Conservation (phyloP, 2,888 invertebrate species). For the Caenorhabditis sinica region DNA sequence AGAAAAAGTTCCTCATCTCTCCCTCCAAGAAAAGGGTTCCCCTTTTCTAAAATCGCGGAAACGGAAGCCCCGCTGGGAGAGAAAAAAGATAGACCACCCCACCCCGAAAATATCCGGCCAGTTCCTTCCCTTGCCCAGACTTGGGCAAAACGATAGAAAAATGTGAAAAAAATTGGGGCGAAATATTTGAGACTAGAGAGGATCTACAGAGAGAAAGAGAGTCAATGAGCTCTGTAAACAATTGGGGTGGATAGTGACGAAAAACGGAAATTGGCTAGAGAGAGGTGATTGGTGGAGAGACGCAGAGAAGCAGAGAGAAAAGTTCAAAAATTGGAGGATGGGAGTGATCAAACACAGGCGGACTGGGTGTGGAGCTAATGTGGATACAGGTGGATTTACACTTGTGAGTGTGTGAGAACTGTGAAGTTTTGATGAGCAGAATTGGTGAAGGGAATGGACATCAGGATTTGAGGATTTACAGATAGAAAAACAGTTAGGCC, state of each 20-base stretch:
- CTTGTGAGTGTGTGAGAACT: neutral
- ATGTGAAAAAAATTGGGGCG: neutral
- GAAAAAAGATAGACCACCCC: neutral
- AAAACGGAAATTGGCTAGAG: neutral
- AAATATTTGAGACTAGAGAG: neutral
- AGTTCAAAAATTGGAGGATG: neutral
- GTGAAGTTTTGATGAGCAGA: neutral
- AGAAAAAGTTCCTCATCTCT: too few relatives aligned
- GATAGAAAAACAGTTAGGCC: too few relatives aligned
- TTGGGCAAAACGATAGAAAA: neutral
- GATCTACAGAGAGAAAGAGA: neutral
- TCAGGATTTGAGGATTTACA: too few relatives aligned
- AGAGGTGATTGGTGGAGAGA: slow-evolving; percentile 1
- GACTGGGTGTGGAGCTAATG: neutral
- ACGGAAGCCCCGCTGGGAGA: neutral
- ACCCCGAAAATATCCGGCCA: too few relatives aligned
- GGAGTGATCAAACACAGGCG: neutral
- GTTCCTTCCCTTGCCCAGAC: too few relatives aligned
- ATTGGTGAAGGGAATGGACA: too few relatives aligned
- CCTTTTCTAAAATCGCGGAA: neutral
- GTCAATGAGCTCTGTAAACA: slow-evolving; percentile 20
- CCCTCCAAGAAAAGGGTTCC: neutral
- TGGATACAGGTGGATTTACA: slow-evolving; percentile 1
- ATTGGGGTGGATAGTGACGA: slow-evolving; percentile 19
- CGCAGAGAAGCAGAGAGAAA: neutral